phyloP scores from a whole-genome alignment of 2,113 vertebrate genomes.

The Thryonomys swinderianus region DNA sequence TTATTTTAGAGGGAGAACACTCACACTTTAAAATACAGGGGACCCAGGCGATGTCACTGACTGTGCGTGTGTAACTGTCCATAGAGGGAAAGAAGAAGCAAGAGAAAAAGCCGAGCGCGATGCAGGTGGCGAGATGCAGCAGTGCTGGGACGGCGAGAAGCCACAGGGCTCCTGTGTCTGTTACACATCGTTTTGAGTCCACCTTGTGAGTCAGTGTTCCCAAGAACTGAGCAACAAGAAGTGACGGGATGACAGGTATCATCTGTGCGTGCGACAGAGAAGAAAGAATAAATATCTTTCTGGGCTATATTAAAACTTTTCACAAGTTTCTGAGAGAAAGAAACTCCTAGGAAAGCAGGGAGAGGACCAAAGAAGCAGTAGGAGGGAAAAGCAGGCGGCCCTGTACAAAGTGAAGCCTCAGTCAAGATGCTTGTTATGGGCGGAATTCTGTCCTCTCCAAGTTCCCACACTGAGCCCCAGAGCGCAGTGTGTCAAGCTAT shows the following conservation, averaged over 20 bases:
- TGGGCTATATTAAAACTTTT: not conserved
- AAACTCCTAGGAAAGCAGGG: not conserved
- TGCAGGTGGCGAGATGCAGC: fast-evolving
- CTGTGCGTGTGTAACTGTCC: not conserved
- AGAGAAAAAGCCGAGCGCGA: not conserved
- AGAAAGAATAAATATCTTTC: not conserved
- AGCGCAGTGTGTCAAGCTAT: fast-evolving
- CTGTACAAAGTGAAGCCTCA: not conserved
- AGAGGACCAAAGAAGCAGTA: not conserved
- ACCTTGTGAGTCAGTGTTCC: not conserved
- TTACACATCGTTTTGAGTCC: not conserved
- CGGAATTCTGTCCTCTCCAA: not conserved
- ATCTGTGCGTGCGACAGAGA: not conserved
- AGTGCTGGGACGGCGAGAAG: not conserved
- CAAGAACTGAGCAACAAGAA: not conserved
- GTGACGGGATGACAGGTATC: not conserved
- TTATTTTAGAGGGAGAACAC: not conserved
- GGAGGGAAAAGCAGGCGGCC: not conserved
- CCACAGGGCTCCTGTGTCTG: not conserved
- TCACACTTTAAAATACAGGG: not conserved
- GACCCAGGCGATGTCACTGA: not conserved
- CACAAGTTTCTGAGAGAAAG: not conserved
- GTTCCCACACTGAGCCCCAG: not conserved
- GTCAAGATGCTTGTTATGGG: not conserved
- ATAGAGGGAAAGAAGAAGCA: not conserved